Evolutionary conservation across 2,888 invertebrate genomes (phyloP).

Genomic region (Notodromas monacha): DNA sequence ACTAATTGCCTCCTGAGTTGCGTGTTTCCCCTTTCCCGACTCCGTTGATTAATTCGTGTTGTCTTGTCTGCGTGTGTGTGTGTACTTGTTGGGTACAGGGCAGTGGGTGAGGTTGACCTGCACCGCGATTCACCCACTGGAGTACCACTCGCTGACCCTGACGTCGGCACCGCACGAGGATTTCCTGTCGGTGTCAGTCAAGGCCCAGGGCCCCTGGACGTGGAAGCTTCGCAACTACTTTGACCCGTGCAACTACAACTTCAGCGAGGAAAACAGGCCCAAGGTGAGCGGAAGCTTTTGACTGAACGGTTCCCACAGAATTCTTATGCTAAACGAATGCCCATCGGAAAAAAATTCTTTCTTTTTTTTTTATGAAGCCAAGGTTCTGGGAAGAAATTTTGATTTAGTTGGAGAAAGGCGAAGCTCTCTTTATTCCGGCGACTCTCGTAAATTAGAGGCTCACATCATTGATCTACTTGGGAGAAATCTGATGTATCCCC

Average conservation of each 20-base stretch:
- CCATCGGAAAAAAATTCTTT: constrained; percentile 21
- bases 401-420: too few relatives aligned
- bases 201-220: constrained; percentile 72
- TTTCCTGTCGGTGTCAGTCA: constrained; percentile 73
- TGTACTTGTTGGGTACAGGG: too few relatives aligned
- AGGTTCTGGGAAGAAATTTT: too few relatives aligned
- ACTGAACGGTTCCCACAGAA: not conserved
- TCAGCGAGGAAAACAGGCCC: constrained; percentile 25
- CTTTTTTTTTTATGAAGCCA: too few relatives aligned
- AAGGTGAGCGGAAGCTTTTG: constrained; percentile 1
- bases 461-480: too few relatives aligned
- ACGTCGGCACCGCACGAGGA: constrained; percentile 89
- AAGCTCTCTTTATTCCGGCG: too few relatives aligned
- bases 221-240: constrained; percentile 84
- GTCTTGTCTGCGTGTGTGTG: too few relatives aligned
- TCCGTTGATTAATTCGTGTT: too few relatives aligned
- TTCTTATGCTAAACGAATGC: constrained; percentile 16
- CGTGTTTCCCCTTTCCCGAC: too few relatives aligned
- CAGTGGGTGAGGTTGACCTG: constrained; percentile 76
- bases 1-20: too few relatives aligned
- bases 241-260: constrained; percentile 61
- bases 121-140: constrained; percentile 52
- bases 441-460: too few relatives aligned
- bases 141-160: constrained; percentile 77
- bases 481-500: too few relatives aligned